Evolutionary conservation across 2,113 vertebrate genomes (phyloP), one percentile per base, ranked within the genome.

Genomic region (Manacus vitellinus): DNA sequence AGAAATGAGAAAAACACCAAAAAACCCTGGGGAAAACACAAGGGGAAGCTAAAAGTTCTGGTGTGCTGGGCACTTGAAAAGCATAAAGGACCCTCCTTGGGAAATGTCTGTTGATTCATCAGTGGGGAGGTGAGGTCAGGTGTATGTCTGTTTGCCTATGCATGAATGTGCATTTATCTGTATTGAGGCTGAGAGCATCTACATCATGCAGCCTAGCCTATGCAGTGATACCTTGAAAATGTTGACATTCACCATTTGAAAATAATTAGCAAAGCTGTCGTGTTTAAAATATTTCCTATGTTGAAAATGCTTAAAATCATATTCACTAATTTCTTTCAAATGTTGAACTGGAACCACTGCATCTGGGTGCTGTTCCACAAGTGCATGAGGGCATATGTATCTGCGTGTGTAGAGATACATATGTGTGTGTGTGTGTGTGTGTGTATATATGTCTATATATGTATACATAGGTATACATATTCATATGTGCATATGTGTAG

Each of bases 261-360:
- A 95, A 72, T 86, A 95, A 96, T 97, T 97, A 94, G 78, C 24
- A 12, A 21, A 44, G n/a, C 73, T 80, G 84, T 92, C 63, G 72
- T 90, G 72, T 94, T 95, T 83, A 85, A 92, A 86, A n/a, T 88
- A 92, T 89, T 94, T 75, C 77, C 86, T 82, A 8, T 85, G 55
- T 89, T 85, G 66, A 92, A 95, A 97, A 95, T 67, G 43, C 62
- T 88, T 92, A 74, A 83, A 88, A 94, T 86, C 95, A 95, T 92
- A 94, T 95, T 88, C 58, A 74, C n/a, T 97, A 88, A 92, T 94
- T 97, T 56, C 68, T 96, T 97, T 92, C 88, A 91, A 95, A 96
- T 94, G 68, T n/a, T 85, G 76, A 92, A 94, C 9, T 78, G 83
- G 89, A 91, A 72, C 54, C 84, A 67, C 3, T 6, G 43, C 51